These are phyloP conservation scores for Flexamia atlantica DNA, from an alignment of 2,888 invertebrate species.

Conservation along the genomic window DNA sequence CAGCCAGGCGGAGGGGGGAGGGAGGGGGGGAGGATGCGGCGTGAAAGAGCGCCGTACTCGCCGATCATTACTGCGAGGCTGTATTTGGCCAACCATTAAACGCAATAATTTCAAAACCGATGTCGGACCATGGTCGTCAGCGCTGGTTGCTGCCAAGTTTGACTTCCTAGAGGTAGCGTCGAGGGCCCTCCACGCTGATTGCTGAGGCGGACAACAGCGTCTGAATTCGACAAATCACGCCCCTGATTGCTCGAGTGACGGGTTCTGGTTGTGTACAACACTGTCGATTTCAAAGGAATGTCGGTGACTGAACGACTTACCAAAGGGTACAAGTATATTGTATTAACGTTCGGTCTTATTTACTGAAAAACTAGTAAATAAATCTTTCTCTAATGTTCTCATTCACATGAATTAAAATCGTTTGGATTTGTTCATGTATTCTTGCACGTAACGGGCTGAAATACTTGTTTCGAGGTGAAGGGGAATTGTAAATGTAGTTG, in stretches of 20 bases:
- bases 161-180: background rate
- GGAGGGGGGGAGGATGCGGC: slow-evolving; percentile 20
- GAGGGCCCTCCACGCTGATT: slow-evolving; percentile 2
- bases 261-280: background rate
- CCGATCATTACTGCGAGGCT: slow-evolving; percentile 15
- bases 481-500: no score
- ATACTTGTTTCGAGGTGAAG: no score
- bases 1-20: background rate
- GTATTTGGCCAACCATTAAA: slow-evolving; percentile 21
- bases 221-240: slow-evolving; percentile 7
- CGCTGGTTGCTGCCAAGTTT: slow-evolving; percentile 46
- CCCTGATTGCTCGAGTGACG: background rate
- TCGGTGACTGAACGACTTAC: background rate
- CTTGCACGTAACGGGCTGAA: no score
- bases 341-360: no score
- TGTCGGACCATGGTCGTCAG: slow-evolving; percentile 27
- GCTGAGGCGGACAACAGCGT: background rate
- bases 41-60: background rate
- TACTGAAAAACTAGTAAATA: no score
- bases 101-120: slow-evolving; percentile 45
- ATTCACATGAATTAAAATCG: no score
- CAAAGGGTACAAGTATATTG: no score
- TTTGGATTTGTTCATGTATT: no score
- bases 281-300: background rate
- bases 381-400: no score